phyloP scores from a whole-genome alignment of 2,113 vertebrate genomes.

The Falcunculus frontatus region DNA sequence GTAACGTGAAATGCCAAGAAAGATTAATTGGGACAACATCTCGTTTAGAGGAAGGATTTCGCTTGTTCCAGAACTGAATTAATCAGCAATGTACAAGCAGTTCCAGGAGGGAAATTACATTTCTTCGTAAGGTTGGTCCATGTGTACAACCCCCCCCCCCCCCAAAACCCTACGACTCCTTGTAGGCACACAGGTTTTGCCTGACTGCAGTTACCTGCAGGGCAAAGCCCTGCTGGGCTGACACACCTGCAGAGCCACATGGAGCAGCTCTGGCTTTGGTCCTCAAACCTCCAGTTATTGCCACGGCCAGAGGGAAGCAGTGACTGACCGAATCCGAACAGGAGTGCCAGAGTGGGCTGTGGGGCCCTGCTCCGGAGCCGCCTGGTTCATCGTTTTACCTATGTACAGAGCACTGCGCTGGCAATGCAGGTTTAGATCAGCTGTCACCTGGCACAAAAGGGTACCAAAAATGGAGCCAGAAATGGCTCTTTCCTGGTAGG shows the following conservation, averaged over 20 bases:
- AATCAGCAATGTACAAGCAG: not conserved
- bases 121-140: not conserved
- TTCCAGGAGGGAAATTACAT: not conserved
- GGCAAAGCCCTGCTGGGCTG: not conserved
- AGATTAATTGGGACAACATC: not conserved
- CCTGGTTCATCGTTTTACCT: not conserved
- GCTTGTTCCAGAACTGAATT: not conserved
- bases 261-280: slow-evolving; percentile 23
- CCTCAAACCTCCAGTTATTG: slow-evolving; percentile 5
- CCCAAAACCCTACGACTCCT: not conserved
- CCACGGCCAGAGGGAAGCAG: not conserved
- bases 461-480: not conserved
- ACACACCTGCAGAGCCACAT: not conserved
- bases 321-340: not conserved
- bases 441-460: not conserved
- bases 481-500: not conserved
- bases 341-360: not conserved
- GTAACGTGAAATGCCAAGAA: not conserved
- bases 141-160: not conserved
- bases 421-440: not conserved
- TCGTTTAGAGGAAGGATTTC: not conserved
- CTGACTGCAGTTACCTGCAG: not conserved
- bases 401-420: not conserved
- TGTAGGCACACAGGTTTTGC: not conserved
- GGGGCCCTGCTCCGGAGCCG: not conserved